Evolutionary conservation across 2,797 vertebrate species (phyloP), one percentile per base, ranked within the genome.

Genomic region (Steatocranus sp.): DNA sequence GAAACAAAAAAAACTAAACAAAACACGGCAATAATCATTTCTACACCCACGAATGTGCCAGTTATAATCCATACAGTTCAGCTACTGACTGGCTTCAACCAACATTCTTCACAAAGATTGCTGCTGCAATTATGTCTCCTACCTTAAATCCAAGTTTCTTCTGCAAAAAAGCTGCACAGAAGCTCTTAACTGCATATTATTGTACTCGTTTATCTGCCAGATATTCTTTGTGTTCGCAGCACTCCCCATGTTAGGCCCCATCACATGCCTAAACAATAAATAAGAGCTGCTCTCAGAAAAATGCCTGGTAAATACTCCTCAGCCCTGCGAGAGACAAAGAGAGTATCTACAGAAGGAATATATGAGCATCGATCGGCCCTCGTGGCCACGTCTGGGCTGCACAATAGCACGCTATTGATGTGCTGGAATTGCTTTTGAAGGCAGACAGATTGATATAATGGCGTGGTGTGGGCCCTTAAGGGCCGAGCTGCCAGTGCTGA

Each of bases 341-440:
- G 84, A 90, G 89, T 86, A 91, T 89, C 91, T 88, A 92, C 86
- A 89, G 87, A 85, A 90, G 75, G 91, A 93, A 94, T 93, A 87
- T 93, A 93, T 92, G 91, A 92, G 90, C 90, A 95, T 95, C 87
- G 93, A 96, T 95, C 83, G 90, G 75, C 85, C 86, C 94, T 89
- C 74, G 50, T 89, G 88, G 93, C 90, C 92, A 95, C 85, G 88
- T 92, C 93, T 94, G 91, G 58, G 89, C 94, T 90, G 86, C 87
- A 91, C 92, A 94, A 94, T 94, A 93, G 94, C 88, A 68, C 36
- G 50, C 88, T 94, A 95, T 94, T 92, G 94, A 96, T 92, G 95
- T 89, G 92, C 86, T 95, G 92, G 93, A 95, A 95, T 95, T 95
- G 94, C 93, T 94, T 94, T 93, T 94, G 94, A 94, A 96, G 94